Evolutionary conservation across 2,797 vertebrate genomes (phyloP).

Genomic region (Danio kyathit): DNA sequence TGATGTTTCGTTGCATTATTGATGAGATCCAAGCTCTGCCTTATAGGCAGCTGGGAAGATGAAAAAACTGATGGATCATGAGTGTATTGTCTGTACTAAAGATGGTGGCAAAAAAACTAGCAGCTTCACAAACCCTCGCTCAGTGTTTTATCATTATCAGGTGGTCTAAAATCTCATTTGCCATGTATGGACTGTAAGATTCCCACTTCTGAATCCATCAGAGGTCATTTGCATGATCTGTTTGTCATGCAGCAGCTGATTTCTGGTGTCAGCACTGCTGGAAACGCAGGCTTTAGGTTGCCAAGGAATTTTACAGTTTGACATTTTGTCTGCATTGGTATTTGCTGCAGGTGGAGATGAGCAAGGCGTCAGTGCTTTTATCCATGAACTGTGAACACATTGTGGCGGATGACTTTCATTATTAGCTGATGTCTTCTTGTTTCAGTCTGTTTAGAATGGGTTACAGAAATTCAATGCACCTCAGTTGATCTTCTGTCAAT

Average conservation of each 20-base stretch:
- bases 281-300: constrained; percentile 29
- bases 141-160: constrained; percentile 1
- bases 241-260: constrained; percentile 60
- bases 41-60: constrained; percentile 61
- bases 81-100: constrained; percentile 24
- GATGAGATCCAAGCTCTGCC: constrained; percentile 80
- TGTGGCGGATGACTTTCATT: constrained; percentile 25
- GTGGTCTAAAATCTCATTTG: constrained; percentile 18
- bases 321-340: constrained; percentile 42
- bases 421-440: constrained; percentile 25
- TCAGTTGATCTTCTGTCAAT: constrained; percentile 3
- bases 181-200: constrained; percentile 41
- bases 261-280: constrained; percentile 52
- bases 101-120: constrained; percentile 13
- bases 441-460: constrained; percentile 25
- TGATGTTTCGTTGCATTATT: constrained; percentile 90
- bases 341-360: constrained; percentile 45
- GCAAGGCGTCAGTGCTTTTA: constrained; percentile 39
- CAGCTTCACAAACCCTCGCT: not conserved
- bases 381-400: constrained; percentile 14
- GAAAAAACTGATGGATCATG: constrained; percentile 39
- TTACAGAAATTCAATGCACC: not conserved
- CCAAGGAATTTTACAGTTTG: constrained; percentile 45
- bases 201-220: constrained; percentile 42
- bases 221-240: constrained; percentile 64